These are phyloP conservation scores for Andricus curvator DNA, from an alignment of 2,888 invertebrate species.

Conservation along the genomic window DNA sequence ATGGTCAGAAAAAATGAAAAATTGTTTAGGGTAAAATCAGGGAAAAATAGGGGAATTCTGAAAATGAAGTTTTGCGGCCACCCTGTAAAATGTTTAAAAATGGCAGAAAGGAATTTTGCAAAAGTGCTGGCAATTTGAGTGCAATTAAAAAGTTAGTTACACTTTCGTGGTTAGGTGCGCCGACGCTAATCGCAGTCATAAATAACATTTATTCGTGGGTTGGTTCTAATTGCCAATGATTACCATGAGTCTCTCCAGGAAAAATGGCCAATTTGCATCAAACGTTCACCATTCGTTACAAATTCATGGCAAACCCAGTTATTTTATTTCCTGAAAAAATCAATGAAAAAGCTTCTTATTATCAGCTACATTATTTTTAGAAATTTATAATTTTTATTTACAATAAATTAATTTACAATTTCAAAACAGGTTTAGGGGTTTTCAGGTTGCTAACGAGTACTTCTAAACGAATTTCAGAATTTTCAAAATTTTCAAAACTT, in stretches of 20 bases:
- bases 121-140: neutral
- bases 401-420: no score
- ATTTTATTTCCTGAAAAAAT: neutral
- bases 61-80: no score
- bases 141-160: slow-evolving; percentile 39
- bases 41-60: no score
- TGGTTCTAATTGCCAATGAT: slow-evolving; percentile 74
- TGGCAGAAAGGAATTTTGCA: neutral
- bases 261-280: slow-evolving; percentile 67
- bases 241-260: slow-evolving; percentile 59
- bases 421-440: no score
- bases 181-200: slow-evolving; percentile 72
- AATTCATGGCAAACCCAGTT: neutral
- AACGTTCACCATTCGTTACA: slow-evolving; percentile 58
- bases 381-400: no score
- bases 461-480: no score
- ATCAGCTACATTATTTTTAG: no score
- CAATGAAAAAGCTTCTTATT: neutral
- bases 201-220: slow-evolving; percentile 72
- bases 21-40: no score
- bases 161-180: slow-evolving; percentile 66
- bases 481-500: no score
- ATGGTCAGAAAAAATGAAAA: no score
- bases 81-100: no score
- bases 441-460: no score